Percentiles rank a stretch among this genome's conserved stretches.
phyloP scores from a whole-genome alignment of 2,888 invertebrate genomes.

The Eristalinus sepulchralis region DNA sequence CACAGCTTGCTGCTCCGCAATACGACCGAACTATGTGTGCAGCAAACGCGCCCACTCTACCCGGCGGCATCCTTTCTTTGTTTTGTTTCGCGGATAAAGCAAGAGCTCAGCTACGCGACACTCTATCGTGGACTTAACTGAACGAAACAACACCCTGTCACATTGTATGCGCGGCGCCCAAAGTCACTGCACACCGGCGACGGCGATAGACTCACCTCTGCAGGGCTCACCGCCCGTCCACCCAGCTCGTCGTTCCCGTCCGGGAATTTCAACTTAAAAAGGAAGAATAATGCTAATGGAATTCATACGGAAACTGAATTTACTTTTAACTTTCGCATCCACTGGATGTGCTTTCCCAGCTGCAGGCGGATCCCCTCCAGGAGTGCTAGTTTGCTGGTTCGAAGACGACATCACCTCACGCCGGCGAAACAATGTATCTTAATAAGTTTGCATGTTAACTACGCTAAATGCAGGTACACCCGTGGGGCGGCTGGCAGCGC shows the following conservation, averaged over 20 bases:
- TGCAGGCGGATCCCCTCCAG: neutral
- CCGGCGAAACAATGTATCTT: constrained; percentile 47
- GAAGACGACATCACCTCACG: constrained; percentile 28
- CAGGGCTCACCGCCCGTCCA: neutral
- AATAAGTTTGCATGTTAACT: constrained; percentile 46
- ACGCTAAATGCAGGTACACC: constrained; percentile 23
- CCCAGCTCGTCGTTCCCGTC: neutral
- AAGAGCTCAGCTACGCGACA: constrained; percentile 19
- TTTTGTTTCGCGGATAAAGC: constrained; percentile 34
- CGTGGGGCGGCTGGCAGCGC: neutral
- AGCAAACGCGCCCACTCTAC: constrained; percentile 10
- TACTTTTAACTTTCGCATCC: constrained; percentile 52
- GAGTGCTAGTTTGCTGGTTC: constrained; percentile 8
- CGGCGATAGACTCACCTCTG: neutral
- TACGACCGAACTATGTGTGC: neutral
- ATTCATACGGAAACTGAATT: constrained; percentile 47
- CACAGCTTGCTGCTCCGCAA: neutral
- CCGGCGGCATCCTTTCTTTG: constrained; percentile 16
- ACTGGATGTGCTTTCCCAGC: constrained; percentile 1
- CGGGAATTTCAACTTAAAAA: constrained; percentile 27
- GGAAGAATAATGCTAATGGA: constrained; percentile 50
- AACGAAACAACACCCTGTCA: constrained; percentile 4
- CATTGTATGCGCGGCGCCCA: neutral
- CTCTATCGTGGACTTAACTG: neutral
- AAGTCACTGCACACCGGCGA: constrained; percentile 8